Conservation (phyloP, 2,888 invertebrate genomes). For the Noctua comes region DNA sequence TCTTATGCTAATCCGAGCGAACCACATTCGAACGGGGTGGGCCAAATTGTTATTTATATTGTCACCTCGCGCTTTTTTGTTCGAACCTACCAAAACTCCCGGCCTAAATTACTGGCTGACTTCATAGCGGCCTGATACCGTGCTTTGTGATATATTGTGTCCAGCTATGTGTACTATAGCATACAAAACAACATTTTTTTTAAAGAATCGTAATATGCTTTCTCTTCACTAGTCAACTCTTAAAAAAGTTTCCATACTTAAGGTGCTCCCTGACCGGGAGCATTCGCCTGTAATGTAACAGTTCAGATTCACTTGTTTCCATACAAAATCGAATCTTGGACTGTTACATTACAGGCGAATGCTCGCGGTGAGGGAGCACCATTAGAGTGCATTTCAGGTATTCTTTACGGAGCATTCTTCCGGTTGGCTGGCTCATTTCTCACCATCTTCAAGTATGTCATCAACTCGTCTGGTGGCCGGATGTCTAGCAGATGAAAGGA, state of each 20-base stretch:
- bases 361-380: too few species aligned
- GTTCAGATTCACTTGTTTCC: too few species aligned
- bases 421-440: constrained; percentile 37
- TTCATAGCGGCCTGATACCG: constrained; percentile 72
- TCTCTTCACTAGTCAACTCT: not conserved
- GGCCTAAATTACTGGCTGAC: constrained; percentile 82
- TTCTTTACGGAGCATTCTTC: constrained; percentile 24
- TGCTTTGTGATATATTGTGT: constrained; percentile 42
- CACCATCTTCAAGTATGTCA: constrained; percentile 59
- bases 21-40: constrained; percentile 88
- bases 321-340: too few species aligned
- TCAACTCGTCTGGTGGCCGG: constrained; percentile 64
- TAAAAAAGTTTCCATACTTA: constrained; percentile 1
- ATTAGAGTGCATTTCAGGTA: constrained; percentile 19
- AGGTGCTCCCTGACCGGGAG: too few species aligned
- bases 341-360: too few species aligned
- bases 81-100: constrained; percentile 77
- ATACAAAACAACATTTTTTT: not conserved
- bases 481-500: constrained; percentile 67
- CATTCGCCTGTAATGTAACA: too few species aligned
- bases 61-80: constrained; percentile 88
- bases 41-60: constrained; percentile 91
- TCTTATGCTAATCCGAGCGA: constrained; percentile 89
- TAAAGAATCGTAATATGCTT: not conserved
- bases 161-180: not conserved